These are phyloP conservation scores for Drosophila sp. DNA, from an alignment of 1,140 invertebrate species.

Conservation along the genomic window DNA sequence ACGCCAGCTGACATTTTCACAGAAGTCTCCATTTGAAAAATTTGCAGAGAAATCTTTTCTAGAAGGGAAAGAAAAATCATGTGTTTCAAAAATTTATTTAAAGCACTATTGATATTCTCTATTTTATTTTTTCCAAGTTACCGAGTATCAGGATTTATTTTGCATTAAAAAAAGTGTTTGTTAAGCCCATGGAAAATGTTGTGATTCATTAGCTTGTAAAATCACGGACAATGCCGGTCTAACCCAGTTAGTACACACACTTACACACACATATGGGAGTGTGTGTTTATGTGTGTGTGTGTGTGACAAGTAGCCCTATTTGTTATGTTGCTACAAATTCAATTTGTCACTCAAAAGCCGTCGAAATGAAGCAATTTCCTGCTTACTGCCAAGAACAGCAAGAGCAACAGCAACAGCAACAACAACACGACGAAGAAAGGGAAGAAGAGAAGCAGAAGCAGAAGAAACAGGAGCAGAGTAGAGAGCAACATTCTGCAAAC, in stretches of 20 bases:
- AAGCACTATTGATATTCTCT: no score
- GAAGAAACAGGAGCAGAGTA: conserved; percentile 8
- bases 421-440: conserved; percentile 9
- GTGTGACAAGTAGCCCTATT: conserved; percentile 74
- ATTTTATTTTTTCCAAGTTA: no score
- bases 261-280: conserved; percentile 14
- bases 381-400: conserved; percentile 47
- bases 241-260: neutral
- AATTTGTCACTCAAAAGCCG: conserved; percentile 80
- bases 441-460: neutral
- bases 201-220: neutral
- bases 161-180: neutral
- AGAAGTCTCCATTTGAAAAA: no score
- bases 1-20: neutral
- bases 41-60: no score
- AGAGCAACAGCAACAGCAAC: neutral
- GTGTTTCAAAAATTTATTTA: no score
- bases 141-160: no score
- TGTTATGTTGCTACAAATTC: conserved; percentile 67
- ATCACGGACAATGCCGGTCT: neutral
- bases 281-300: conserved; percentile 17
- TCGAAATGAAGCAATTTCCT: conserved; percentile 76
- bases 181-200: neutral
- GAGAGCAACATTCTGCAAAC: conserved; percentile 73
- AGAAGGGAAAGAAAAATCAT: no score